These are phyloP conservation scores for Pomatorhinus ruficollis DNA, from an alignment of 2,113 vertebrate species.

Conservation along the genomic window DNA sequence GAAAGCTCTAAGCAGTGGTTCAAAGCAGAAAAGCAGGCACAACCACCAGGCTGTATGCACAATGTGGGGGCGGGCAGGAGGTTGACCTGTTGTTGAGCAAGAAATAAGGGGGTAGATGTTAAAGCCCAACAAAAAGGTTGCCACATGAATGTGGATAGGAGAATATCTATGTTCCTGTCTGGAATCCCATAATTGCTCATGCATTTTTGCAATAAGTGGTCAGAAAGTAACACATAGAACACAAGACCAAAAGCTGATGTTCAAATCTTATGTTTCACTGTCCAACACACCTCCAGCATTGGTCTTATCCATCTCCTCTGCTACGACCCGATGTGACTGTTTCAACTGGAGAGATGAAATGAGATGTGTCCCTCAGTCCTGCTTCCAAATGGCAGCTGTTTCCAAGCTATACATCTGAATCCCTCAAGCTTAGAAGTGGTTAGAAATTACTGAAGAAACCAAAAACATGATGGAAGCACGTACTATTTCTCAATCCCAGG, in stretches of 20 bases:
- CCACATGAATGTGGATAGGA: background rate
- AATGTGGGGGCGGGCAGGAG: fast-evolving
- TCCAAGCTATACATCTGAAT: background rate
- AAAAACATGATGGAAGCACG: background rate
- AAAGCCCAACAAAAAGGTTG: background rate
- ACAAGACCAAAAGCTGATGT: background rate
- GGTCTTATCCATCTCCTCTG: background rate
- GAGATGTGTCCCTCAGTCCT: background rate
- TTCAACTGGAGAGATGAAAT: background rate
- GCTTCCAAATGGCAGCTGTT: background rate
- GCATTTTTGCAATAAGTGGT: background rate
- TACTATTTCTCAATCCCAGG: background rate
- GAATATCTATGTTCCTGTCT: background rate
- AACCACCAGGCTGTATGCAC: background rate
- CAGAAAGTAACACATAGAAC: background rate
- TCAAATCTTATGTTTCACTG: background rate
- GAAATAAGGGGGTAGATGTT: background rate
- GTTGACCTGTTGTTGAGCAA: background rate
- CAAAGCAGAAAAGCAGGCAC: background rate
- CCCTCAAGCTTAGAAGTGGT: background rate
- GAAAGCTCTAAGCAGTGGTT: background rate
- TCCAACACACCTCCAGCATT: background rate
- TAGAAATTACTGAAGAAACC: background rate
- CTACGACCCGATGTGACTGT: background rate
- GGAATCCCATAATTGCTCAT: background rate